These are phyloP conservation scores for Dynastes grantii DNA, from an alignment of 2,888 invertebrate species.

Conservation along the genomic window DNA sequence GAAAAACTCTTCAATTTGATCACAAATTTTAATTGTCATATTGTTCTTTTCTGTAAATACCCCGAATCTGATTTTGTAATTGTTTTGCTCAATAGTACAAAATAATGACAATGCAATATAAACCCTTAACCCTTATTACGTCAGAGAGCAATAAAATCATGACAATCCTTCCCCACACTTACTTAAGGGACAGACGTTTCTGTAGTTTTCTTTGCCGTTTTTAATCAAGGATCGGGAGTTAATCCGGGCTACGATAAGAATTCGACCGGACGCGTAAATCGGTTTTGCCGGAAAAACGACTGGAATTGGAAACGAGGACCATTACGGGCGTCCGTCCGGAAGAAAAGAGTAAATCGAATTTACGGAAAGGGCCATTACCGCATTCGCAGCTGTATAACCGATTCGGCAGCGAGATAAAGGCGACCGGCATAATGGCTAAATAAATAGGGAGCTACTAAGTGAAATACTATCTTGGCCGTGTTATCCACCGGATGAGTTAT, in stretches of 20 bases:
- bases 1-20: too few relatives aligned
- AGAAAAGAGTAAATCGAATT: conserved; percentile 66
- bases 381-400: conserved; percentile 49
- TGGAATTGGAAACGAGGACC: conserved; percentile 68
- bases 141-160: too few relatives aligned
- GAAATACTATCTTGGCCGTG: conserved; percentile 35
- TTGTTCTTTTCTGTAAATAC: too few relatives aligned
- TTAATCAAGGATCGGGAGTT: conserved; percentile 40
- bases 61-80: too few relatives aligned
- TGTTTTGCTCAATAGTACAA: too few relatives aligned
- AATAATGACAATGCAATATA: too few relatives aligned
- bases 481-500: conserved; percentile 11
- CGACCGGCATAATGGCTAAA: conserved; percentile 47
- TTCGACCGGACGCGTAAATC: conserved; percentile 64
- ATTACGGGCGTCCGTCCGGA: conserved; percentile 63
- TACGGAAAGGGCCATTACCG: conserved; percentile 59
- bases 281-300: conserved; percentile 68
- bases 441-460: conserved; percentile 49
- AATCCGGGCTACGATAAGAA: conserved; percentile 48
- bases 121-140: too few relatives aligned
- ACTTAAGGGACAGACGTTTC: background rate
- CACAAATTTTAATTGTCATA: too few relatives aligned
- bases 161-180: background rate
- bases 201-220: background rate
- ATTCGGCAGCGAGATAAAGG: conserved; percentile 40